Conservation (phyloP, 2,888 invertebrate species). For the Agrilus biguttatus region DNA sequence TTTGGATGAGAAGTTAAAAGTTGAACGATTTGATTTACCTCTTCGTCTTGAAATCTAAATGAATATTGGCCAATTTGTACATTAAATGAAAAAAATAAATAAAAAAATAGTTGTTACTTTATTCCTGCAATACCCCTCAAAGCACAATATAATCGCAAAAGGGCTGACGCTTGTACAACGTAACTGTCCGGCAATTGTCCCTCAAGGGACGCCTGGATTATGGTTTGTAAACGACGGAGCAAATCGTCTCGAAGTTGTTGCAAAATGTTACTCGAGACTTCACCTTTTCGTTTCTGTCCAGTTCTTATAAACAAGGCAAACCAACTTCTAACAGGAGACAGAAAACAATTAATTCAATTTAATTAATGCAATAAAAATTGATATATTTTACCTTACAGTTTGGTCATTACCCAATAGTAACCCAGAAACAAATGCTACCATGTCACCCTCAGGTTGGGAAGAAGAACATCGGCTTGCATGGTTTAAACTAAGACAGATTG, state of each 20-base stretch:
- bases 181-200: slow-evolving; percentile 45
- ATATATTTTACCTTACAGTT: slow-evolving; percentile 37
- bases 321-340: slow-evolving; percentile 50
- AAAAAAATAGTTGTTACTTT: slow-evolving; percentile 44
- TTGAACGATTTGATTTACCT: slow-evolving; percentile 68
- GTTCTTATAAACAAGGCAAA: slow-evolving; percentile 83
- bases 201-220: slow-evolving; percentile 47
- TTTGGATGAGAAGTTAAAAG: slow-evolving; percentile 79
- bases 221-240: slow-evolving; percentile 49
- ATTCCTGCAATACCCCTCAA: slow-evolving; percentile 84
- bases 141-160: slow-evolving; percentile 82
- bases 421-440: slow-evolving; percentile 56
- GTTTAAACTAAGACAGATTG: slow-evolving; percentile 69
- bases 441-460: slow-evolving; percentile 24
- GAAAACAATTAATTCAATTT: not conserved
- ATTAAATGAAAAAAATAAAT: not conserved
- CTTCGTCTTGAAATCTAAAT: slow-evolving; percentile 70
- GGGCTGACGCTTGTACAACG: slow-evolving; percentile 77
- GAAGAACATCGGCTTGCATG: slow-evolving; percentile 24
- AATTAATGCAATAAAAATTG: not conserved
- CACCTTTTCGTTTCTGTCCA: slow-evolving; percentile 72
- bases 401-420: slow-evolving; percentile 77
- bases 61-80: slow-evolving; percentile 4
- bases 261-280: slow-evolving; percentile 51
- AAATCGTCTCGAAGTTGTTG: slow-evolving; percentile 62